Percentiles rank a stretch among this genome's conserved stretches.
Conservation (phyloP, 64 coral and sea anemone genomes). For the Acropora yongei region DNA sequence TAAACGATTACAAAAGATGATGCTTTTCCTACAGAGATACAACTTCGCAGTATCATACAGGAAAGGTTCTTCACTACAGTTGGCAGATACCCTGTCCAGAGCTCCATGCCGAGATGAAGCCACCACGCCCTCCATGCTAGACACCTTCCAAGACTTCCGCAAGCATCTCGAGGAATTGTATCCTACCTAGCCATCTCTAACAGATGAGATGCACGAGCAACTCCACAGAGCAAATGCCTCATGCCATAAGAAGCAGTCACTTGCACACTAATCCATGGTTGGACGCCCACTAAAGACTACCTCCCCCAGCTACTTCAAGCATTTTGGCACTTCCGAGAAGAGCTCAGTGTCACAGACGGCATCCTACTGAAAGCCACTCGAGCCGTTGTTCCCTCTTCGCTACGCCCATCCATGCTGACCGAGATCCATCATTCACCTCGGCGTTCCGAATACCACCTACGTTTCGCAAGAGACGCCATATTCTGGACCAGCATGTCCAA, state of each 20-base stretch:
- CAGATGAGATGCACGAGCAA: not conserved
- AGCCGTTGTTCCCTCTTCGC: slow-evolving; percentile 17
- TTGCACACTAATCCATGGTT: slow-evolving; percentile 31
- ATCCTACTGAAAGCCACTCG: slow-evolving; percentile 8
- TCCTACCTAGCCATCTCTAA: slow-evolving; percentile 35
- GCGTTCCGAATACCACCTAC: not conserved
- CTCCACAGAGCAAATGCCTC: too few species aligned
- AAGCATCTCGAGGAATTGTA: not conserved
- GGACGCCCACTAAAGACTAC: slow-evolving; percentile 30
- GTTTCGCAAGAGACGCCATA: slow-evolving; percentile 39
- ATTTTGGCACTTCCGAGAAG: slow-evolving; percentile 51
- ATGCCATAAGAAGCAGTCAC: too few species aligned
- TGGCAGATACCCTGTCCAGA: slow-evolving; percentile 21
- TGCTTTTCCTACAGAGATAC: too few species aligned
- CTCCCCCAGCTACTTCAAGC: slow-evolving; percentile 30
- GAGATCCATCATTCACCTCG: too few species aligned
- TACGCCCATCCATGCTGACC: too few species aligned
- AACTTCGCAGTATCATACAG: too few species aligned
- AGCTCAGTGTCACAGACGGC: slow-evolving; percentile 41
- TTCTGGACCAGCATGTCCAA: too few species aligned
- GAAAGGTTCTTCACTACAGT: too few species aligned
- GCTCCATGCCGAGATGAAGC: slow-evolving; percentile 17
- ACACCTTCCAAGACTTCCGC: not conserved
- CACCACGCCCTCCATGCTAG: not conserved
- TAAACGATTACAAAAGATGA: not conserved